Conservation (phyloP, 2,797 vertebrate species). For the Dermochelys coriacea region DNA sequence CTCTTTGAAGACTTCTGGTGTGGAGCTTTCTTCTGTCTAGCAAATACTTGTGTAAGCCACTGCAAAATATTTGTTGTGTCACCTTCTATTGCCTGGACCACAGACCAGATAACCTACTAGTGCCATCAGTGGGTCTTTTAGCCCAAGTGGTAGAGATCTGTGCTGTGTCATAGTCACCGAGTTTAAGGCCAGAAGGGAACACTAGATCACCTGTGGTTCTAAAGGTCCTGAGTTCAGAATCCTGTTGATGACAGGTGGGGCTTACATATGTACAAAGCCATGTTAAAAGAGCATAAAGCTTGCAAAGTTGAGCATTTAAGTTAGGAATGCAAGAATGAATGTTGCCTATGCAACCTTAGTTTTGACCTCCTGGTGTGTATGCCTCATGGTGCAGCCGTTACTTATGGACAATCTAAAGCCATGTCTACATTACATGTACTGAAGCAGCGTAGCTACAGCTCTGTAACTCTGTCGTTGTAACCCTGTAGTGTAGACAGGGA, state of each 20-base stretch:
- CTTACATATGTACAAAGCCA: neutral
- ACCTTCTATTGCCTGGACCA: neutral
- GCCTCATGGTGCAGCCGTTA: neutral
- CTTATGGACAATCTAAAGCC: neutral
- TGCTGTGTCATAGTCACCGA: too few relatives aligned
- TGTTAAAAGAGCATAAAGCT: neutral
- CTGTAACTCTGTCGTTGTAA: too few relatives aligned
- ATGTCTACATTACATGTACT: too few relatives aligned
- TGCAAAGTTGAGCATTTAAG: neutral
- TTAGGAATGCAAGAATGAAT: too few relatives aligned
- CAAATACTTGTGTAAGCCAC: neutral
- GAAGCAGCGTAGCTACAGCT: too few relatives aligned
- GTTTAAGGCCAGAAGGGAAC: too few relatives aligned
- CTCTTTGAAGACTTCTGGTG: slow-evolving; percentile 41
- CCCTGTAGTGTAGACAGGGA: too few relatives aligned
- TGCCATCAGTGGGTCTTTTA: neutral
- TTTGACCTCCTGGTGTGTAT: neutral
- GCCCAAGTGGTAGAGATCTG: too few relatives aligned
- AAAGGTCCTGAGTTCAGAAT: neutral
- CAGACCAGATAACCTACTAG: too few relatives aligned
- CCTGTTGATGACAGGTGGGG: neutral
- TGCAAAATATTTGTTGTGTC: neutral
- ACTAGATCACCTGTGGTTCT: neutral
- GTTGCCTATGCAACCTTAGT: too few relatives aligned
- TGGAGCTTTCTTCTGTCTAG: neutral